A percentile compares a stretch with the other conserved stretches of the same genome.
phyloP scores from a whole-genome alignment of 1,140 invertebrate genomes.

The Coboldia fuscipes region DNA sequence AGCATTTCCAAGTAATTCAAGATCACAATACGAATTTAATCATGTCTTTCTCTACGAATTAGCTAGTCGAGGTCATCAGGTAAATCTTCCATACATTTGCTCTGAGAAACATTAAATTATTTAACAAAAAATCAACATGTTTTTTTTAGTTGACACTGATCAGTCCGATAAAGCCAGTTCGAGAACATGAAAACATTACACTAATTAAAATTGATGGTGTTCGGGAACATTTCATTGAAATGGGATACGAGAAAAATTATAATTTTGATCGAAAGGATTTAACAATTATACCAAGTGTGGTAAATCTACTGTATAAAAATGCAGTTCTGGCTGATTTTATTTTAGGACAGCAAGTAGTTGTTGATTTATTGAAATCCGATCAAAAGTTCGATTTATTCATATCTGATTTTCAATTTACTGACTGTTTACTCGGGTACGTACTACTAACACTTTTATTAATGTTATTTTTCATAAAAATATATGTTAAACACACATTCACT shows the following conservation, averaged over 20 bases:
- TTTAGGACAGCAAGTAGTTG: constrained; percentile 10
- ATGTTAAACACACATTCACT: constrained; percentile 5
- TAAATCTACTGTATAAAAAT: constrained; percentile 14
- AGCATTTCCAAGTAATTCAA: constrained; percentile 17
- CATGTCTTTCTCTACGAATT: constrained; percentile 21
- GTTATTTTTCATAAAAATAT: not conserved
- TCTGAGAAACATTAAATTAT: too few relatives aligned
- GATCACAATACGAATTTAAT: constrained; percentile 17
- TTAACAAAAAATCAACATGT: constrained; percentile 13
- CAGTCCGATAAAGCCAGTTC: constrained; percentile 11
- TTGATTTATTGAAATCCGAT: constrained; percentile 11
- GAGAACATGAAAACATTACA: constrained; percentile 8
- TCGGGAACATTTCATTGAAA: constrained; percentile 22
- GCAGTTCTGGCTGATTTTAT: constrained; percentile 15
- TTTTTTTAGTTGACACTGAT: constrained; percentile 2
- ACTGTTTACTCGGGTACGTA: constrained; percentile 14
- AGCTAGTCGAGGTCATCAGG: constrained; percentile 23
- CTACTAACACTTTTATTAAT: not conserved
- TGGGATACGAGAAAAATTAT: constrained; percentile 16
- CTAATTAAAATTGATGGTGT: constrained; percentile 13
- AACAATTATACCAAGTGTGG: constrained; percentile 13
- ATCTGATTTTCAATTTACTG: constrained; percentile 15
- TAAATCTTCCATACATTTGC: too few relatives aligned
- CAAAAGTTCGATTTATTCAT: constrained; percentile 15
- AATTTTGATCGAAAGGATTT: constrained; percentile 11